Evolutionary conservation across 2,888 invertebrate species (phyloP).

Genomic region (Habroteleia sp.): DNA sequence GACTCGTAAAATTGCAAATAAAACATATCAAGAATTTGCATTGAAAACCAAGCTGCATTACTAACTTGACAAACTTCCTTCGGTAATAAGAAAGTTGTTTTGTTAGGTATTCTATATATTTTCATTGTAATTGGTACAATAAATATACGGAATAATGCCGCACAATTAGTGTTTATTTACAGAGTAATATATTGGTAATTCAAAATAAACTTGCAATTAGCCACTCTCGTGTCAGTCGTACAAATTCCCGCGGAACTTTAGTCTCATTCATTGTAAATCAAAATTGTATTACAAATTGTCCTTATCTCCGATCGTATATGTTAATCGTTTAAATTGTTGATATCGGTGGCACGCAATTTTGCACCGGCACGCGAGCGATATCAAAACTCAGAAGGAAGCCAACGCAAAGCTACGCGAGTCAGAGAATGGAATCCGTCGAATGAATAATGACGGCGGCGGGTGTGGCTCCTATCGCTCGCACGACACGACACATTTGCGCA

Average conservation of each 20-base stretch:
- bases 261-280: conserved; percentile 12
- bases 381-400: conserved; percentile 17
- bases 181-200: too few species aligned
- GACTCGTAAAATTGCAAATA: too few species aligned
- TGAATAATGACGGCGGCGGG: conserved; percentile 67
- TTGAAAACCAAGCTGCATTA: too few species aligned
- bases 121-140: too few species aligned
- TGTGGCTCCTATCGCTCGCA: conserved; percentile 51
- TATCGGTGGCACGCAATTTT: conserved; percentile 32
- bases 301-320: conserved; percentile 32
- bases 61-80: too few species aligned
- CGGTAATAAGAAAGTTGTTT: too few species aligned
- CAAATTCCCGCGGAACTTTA: background rate
- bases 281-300: conserved; percentile 21
- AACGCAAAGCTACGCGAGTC: conserved; percentile 10
- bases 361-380: conserved; percentile 34
- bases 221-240: too few species aligned
- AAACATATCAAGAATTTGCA: too few species aligned
- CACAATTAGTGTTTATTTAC: too few species aligned
- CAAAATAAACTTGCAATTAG: too few species aligned
- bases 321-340: conserved; percentile 9
- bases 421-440: conserved; percentile 65
- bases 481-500: conserved; percentile 14
- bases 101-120: too few species aligned
- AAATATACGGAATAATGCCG: too few species aligned